A percentile compares a stretch with the other conserved stretches of the same genome.
These are phyloP conservation scores for Amaurobius ferox DNA, from an alignment of 2,888 invertebrate species.

Conservation along the genomic window DNA sequence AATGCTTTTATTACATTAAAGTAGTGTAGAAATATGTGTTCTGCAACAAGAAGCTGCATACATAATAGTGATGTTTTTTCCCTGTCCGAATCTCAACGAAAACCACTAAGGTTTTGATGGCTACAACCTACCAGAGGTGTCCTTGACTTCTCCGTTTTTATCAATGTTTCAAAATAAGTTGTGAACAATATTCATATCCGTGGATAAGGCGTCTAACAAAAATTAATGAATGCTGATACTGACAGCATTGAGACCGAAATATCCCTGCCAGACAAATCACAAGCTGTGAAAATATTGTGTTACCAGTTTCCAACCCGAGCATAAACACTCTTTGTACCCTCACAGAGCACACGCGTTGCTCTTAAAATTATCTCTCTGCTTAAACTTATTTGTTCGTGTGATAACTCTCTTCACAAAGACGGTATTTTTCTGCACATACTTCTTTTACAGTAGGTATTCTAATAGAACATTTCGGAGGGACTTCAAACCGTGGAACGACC, in stretches of 20 bases:
- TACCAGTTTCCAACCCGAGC: neutral
- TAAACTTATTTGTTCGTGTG: conserved; percentile 30
- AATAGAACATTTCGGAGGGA: neutral
- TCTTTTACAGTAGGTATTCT: conserved; percentile 2
- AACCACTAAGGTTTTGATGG: no score
- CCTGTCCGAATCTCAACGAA: no score
- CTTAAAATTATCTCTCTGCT: neutral
- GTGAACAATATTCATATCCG: no score
- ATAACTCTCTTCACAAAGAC: conserved; percentile 43
- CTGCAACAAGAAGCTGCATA: no score
- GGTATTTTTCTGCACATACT: conserved; percentile 16
- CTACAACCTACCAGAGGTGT: no score
- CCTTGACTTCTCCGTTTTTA: no score
- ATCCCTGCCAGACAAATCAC: neutral
- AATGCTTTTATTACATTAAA: no score
- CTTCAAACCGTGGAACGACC: neutral
- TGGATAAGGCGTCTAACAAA: no score
- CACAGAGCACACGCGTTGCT: neutral
- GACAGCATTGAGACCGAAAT: neutral
- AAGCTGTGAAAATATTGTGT: conserved; percentile 11
- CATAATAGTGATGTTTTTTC: no score
- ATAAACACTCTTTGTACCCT: neutral
- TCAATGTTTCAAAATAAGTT: no score
- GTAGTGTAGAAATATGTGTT: no score
- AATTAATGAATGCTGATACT: neutral